Evolutionary conservation across 2,113 vertebrate species (phyloP).

Genomic region (Cebidichthys violaceus): DNA sequence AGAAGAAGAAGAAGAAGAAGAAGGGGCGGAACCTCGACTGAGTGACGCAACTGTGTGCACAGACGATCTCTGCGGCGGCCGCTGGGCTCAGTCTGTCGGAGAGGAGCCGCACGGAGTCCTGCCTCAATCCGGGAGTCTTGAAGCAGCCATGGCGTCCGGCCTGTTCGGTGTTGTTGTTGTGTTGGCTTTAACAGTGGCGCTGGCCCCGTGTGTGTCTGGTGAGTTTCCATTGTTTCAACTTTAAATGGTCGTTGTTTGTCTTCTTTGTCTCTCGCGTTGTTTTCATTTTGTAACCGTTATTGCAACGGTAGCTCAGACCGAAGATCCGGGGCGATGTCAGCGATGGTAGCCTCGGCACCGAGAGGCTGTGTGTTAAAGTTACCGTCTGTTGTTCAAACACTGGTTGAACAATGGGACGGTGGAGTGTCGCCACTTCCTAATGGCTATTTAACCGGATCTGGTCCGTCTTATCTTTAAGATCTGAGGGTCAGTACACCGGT

Average conservation of each 20-base stretch:
- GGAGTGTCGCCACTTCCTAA: accelerated
- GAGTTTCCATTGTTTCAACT: constrained; percentile 22
- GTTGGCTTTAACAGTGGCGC: constrained; percentile 23
- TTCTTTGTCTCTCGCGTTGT: accelerated
- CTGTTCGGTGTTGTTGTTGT: constrained; percentile 29
- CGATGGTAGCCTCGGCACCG: neutral
- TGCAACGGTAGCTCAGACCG: neutral
- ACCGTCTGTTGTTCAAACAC: neutral
- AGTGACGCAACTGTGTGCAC: neutral
- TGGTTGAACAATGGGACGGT: neutral
- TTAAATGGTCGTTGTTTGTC: accelerated
- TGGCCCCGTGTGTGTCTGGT: constrained; percentile 59
- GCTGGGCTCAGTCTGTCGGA: neutral
- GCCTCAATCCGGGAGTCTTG: neutral
- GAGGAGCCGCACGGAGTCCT: neutral
- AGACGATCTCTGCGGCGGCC: constrained; percentile 21
- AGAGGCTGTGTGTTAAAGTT: neutral
- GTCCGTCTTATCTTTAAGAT: neutral
- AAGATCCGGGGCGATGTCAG: constrained; percentile 30
- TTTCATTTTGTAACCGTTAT: neutral
- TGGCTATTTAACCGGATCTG: neutral
- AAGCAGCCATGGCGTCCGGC: constrained; percentile 66
- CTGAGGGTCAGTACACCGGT: neutral
- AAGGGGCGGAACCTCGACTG: neutral
- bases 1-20: too few species aligned